Evolutionary conservation across 2,113 vertebrate species (phyloP).

Genomic region (Megaceryle torquata): DNA sequence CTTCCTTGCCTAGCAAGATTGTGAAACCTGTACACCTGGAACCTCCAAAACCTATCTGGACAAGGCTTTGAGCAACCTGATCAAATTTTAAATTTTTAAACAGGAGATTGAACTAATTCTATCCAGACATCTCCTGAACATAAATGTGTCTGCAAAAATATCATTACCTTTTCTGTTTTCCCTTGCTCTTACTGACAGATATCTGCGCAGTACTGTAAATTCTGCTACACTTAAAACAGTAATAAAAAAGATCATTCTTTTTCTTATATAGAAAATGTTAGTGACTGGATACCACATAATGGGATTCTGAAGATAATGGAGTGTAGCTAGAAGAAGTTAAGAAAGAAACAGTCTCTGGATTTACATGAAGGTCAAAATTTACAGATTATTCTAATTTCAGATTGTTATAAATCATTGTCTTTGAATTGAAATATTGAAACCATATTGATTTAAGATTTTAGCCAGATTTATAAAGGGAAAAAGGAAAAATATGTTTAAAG

Average conservation of each 20-base stretch:
- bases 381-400: background rate
- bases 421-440: background rate
- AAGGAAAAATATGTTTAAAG: background rate
- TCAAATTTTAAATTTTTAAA: background rate
- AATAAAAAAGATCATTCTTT: accelerated
- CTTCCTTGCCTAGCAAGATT: background rate
- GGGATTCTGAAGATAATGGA: background rate
- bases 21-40: background rate
- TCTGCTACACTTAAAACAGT: background rate
- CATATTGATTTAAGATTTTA: background rate
- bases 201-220: background rate
- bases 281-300: background rate
- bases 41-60: background rate
- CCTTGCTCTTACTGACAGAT: background rate
- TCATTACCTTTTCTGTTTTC: background rate
- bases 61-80: background rate
- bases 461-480: background rate
- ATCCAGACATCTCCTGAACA: background rate
- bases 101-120: background rate
- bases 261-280: background rate
- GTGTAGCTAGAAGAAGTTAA: background rate
- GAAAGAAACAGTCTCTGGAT: background rate
- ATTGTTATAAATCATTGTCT: background rate
- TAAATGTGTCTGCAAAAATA: background rate
- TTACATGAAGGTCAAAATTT: background rate